A percentile compares a stretch with the other conserved stretches of the same genome.
phyloP scores from a whole-genome alignment of 2,888 invertebrate species.

The Carcina quercana region DNA sequence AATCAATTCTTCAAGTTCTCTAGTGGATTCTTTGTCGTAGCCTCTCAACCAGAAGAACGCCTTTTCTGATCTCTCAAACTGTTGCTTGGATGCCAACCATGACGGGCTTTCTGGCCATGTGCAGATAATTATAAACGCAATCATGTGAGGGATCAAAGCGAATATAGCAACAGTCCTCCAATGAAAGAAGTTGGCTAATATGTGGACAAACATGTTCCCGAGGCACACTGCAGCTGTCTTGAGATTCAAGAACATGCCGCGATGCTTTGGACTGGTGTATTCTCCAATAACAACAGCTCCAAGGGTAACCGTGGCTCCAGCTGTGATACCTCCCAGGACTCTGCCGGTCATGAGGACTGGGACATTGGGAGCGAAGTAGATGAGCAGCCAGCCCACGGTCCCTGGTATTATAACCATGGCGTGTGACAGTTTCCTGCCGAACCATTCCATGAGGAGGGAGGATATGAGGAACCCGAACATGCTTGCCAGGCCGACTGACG shows the following conservation, averaged over 20 bases:
- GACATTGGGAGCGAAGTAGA: conserved; percentile 23
- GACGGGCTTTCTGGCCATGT: conserved; percentile 76
- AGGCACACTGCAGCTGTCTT: conserved; percentile 40
- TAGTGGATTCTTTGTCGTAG: conserved; percentile 17
- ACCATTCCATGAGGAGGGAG: conserved; percentile 29
- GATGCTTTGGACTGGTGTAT: conserved; percentile 21
- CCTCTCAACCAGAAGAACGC: conserved; percentile 70
- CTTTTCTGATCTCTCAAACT: conserved; percentile 56
- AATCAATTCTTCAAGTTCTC: conserved; percentile 33
- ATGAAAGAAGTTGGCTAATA: conserved; percentile 26
- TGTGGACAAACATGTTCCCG: conserved; percentile 33
- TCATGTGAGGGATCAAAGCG: conserved; percentile 25
- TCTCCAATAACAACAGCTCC: conserved; percentile 27
- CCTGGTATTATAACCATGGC: conserved; percentile 39
- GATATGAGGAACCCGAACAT: conserved; percentile 32
- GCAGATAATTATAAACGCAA: conserved; percentile 35
- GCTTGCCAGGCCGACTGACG: conserved; percentile 27
- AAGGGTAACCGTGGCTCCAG: conserved; percentile 18
- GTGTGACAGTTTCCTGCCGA: conserved; percentile 27
- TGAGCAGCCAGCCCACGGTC: conserved; percentile 19
- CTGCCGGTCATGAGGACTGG: conserved; percentile 23
- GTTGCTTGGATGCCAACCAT: conserved; percentile 72
- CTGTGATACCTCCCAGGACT: conserved; percentile 20
- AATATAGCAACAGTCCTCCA: conserved; percentile 38
- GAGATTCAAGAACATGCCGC: conserved; percentile 33